These are phyloP conservation scores for Syncerus caffer DNA, from an alignment of 2,797 vertebrate species.

Conservation along the genomic window DNA sequence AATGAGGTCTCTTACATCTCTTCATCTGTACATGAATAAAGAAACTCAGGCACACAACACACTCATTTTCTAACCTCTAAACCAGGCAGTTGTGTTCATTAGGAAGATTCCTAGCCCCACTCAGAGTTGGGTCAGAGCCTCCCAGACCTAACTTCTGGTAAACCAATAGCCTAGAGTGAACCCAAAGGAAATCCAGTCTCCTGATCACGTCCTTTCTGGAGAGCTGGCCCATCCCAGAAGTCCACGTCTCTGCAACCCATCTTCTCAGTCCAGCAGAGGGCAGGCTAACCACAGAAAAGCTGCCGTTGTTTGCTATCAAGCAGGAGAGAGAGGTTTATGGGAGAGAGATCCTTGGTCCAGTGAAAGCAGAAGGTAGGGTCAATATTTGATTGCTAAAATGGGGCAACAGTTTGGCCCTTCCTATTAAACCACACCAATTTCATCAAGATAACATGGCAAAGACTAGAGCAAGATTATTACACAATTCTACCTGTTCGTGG, in stretches of 20 bases:
- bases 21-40: neutral
- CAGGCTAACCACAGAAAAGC: constrained; percentile 44
- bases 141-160: neutral
- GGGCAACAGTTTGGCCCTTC: neutral
- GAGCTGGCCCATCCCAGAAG: neutral
- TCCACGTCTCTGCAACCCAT: neutral
- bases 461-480: neutral
- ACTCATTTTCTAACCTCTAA: neutral
- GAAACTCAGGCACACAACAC: neutral
- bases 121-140: neutral
- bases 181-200: neutral
- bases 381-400: neutral
- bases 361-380: neutral
- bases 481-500: neutral
- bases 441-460: constrained; percentile 5
- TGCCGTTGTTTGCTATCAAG: neutral
- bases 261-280: constrained; percentile 65
- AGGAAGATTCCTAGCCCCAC: neutral
- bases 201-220: neutral
- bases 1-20: neutral
- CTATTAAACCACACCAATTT: neutral
- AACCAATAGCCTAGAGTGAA: neutral
- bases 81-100: neutral
- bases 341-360: neutral
- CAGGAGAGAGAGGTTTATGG: neutral